Base-by-base conservation (phyloP, 64 coral and sea anemone species). In the Dendrophyllia cribrosa region DNA sequence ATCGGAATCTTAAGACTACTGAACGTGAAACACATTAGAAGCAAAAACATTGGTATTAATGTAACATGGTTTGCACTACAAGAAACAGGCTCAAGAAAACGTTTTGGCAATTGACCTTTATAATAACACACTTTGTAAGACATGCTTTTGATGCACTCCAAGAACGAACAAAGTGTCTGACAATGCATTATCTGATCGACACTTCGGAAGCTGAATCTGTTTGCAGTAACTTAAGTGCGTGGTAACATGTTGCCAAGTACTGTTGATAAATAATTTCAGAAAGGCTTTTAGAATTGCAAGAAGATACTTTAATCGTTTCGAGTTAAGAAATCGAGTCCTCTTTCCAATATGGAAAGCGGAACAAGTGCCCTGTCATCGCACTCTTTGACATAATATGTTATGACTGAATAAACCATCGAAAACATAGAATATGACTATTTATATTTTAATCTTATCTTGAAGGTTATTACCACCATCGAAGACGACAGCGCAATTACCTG, bases 401-500 rank as follows among this genome's bases (percentile, higher is more conserved):
- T 56, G 53, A 56, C 7, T 56, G 12, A 12, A 16, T 73, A 45
- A 45, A 72, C 43, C 25, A 72, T 9, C 25, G 7, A 12, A 15
- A 34, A 72, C 45, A 72, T 44, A 43, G 26, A 5, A 72, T 24
- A 72, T 72, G 43, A 72, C 11, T 15, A 13, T 72, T 10, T 72
- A 44, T 45, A 72, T 45, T 72, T 70, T 50, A 75, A 75, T 50
- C 72, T 75, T 75, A 75, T 75, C 72, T 48, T 8, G 48, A 17
- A 17, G 16, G 72, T 75, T 75, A 75, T 75, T 46, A 74, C 15
- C 53, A 56, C 53, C 53, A 56, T 6, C 12, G 53, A 56, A 12
- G 7, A 7, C 7, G 53, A 12, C 12, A 56, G 7, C 7, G 53
- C 53, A 9, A 56, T 7, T 7, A 56, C 34, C 34, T 34, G 34